Conservation (phyloP, 2,888 invertebrate species). For the Coleophora flavipennella region DNA sequence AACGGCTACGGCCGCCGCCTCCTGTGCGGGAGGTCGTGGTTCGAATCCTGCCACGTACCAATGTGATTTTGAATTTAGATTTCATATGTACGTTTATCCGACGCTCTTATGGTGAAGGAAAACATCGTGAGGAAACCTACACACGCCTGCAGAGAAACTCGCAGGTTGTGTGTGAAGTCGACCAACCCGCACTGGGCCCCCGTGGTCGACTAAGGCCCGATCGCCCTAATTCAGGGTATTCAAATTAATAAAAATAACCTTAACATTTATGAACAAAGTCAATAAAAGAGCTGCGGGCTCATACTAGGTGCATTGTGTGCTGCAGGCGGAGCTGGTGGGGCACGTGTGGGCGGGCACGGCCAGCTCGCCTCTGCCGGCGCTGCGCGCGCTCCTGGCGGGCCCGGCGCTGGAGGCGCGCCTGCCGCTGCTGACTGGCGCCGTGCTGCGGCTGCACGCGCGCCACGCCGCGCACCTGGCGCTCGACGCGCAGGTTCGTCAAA, state of each 20-base stretch:
- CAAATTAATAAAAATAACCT: background rate
- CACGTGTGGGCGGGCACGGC: conserved; percentile 55
- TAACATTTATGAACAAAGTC: background rate
- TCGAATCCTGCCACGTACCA: too few species aligned
- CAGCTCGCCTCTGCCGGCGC: conserved; percentile 34
- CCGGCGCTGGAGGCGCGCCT: conserved; percentile 8
- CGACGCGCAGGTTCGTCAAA: conserved; percentile 2
- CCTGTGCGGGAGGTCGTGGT: too few species aligned
- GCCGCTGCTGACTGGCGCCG: conserved; percentile 19
- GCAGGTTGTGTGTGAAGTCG: too few species aligned
- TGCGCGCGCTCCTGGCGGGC: conserved; percentile 30
- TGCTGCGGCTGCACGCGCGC: conserved; percentile 13
- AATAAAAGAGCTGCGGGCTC: background rate
- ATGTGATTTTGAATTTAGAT: too few species aligned
- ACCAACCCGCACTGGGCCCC: too few species aligned
- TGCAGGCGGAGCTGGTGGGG: conserved; percentile 44
- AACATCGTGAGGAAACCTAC: too few species aligned
- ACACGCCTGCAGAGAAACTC: too few species aligned
- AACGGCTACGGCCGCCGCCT: too few species aligned
- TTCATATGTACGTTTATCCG: too few species aligned
- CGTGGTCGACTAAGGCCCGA: too few species aligned
- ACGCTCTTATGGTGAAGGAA: too few species aligned
- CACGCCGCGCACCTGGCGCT: conserved; percentile 14
- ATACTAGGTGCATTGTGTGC: conserved; percentile 3
- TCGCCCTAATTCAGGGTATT: too few species aligned